A percentile compares a stretch with the other conserved stretches of the same genome.
phyloP scores from a whole-genome alignment of 2,113 vertebrate genomes.

The Aegypius monachus region DNA sequence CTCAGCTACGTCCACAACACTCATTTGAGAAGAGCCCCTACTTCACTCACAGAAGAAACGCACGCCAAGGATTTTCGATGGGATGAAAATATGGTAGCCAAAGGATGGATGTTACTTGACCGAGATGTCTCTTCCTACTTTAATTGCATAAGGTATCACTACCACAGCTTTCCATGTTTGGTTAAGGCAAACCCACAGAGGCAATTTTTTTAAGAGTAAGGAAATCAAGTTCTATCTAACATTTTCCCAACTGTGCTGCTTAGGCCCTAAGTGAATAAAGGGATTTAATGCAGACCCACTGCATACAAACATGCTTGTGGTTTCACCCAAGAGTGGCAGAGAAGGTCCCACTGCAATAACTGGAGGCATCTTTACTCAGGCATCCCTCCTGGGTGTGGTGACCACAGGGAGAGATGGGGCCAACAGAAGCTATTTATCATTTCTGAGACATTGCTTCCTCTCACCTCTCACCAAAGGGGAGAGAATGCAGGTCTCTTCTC shows the following conservation, averaged over 20 bases:
- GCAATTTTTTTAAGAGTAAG: not conserved
- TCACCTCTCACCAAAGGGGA: not conserved
- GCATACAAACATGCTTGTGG: not conserved
- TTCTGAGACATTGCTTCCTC: not conserved
- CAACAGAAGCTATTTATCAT: not conserved
- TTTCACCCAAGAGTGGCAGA: not conserved
- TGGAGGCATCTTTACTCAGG: not conserved
- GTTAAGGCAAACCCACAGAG: not conserved
- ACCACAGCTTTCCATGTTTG: not conserved
- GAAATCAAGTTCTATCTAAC: not conserved
- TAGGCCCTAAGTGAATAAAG: not conserved
- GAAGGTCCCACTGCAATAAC: not conserved
- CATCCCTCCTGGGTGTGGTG: not conserved
- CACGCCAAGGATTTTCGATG: accelerated
- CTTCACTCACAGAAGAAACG: not conserved
- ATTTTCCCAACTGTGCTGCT: not conserved
- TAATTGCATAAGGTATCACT: not conserved
- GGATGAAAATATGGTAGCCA: not conserved
- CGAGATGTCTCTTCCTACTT: not conserved
- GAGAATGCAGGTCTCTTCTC: not conserved
- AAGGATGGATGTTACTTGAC: not conserved
- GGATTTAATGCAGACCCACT: not conserved
- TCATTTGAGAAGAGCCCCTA: not conserved
- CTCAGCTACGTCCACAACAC: accelerated
- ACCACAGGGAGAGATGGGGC: not conserved